phyloP scores from a whole-genome alignment of 2,113 vertebrate species.

The Anhinga rufa region DNA sequence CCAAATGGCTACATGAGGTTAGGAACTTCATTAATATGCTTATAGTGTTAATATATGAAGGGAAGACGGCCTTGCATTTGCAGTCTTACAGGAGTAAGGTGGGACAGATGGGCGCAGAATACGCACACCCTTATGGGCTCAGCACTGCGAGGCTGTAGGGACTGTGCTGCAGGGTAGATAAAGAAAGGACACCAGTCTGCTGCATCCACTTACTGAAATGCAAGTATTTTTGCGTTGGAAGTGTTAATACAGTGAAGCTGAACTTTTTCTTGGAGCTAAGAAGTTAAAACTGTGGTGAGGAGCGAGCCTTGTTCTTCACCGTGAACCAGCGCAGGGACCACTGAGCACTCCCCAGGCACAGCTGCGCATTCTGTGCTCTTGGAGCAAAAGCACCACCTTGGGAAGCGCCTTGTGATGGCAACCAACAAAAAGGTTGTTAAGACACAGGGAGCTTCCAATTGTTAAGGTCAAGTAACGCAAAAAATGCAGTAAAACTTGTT shows the following conservation, averaged over 20 bases:
- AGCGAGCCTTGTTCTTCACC: not conserved
- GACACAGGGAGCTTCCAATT: fast-evolving
- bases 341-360: not conserved
- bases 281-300: not conserved
- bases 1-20: not conserved
- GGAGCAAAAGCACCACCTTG: not conserved
- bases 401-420: fast-evolving
- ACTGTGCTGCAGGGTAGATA: not conserved
- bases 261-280: not conserved
- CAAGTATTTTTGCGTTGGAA: not conserved
- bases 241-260: not conserved
- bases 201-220: not conserved
- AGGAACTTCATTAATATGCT: not conserved
- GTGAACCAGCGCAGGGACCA: fast-evolving
- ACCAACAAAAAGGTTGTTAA: not conserved
- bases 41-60: not conserved
- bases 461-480: not conserved
- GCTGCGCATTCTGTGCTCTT: not conserved
- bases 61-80: not conserved
- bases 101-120: not conserved
- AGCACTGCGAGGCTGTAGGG: not conserved
- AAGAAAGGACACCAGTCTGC: not conserved
- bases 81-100: not conserved
- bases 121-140: fast-evolving
- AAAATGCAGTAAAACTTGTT: not conserved